Conservation (phyloP, 2,888 invertebrate genomes). For the Selenia dentaria region DNA sequence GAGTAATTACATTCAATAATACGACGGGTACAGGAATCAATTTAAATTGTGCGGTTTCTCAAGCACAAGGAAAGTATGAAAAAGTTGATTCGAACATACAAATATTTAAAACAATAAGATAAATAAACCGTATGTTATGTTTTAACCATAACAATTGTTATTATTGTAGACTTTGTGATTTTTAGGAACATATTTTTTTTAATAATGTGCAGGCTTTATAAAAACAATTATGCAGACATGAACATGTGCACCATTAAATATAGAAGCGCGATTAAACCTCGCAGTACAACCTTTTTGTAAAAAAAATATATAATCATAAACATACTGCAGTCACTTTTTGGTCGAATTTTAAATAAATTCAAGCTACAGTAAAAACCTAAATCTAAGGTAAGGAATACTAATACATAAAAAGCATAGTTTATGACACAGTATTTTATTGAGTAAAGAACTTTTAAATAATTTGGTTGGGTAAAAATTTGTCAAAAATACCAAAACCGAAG, state of each 20-base stretch:
- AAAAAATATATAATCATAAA: constrained; percentile 16
- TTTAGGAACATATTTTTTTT: constrained; percentile 9
- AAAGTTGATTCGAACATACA: too few species aligned
- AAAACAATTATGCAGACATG: background rate
- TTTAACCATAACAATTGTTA: too few species aligned
- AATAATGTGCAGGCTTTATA: background rate
- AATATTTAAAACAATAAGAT: too few species aligned
- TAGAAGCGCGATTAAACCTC: constrained; percentile 17
- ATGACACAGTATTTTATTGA: constrained; percentile 10
- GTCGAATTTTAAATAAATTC: constrained; percentile 27
- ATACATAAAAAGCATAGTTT: constrained; percentile 12
- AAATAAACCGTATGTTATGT: too few species aligned
- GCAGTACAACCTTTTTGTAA: constrained; percentile 24
- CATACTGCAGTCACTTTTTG: constrained; percentile 29
- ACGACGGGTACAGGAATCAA: too few species aligned
- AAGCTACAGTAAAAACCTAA: constrained; percentile 8
- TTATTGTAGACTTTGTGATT: too few species aligned
- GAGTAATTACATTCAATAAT: background rate
- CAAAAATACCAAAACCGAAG: too few species aligned
- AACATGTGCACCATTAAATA: constrained; percentile 17
- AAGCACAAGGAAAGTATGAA: too few species aligned
- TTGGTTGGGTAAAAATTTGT: too few species aligned
- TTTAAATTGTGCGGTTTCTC: too few species aligned
- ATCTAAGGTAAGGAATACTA: constrained; percentile 6
- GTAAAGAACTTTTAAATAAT: too few species aligned